phyloP scores from a whole-genome alignment of 2,888 invertebrate genomes.

The Xanthostigma xanthostigma region DNA sequence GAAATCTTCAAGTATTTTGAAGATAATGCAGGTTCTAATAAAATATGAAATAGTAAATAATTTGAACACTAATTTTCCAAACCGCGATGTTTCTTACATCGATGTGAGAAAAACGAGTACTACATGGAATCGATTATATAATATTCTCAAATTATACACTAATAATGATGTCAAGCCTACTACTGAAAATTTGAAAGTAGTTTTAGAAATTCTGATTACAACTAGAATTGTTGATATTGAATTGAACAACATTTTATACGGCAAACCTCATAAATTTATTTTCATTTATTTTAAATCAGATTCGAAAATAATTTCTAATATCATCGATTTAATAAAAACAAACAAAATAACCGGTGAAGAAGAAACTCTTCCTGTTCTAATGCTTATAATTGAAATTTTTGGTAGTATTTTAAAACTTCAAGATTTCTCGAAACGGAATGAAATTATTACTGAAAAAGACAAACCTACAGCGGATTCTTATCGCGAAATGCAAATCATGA shows the following conservation, averaged over 20 bases:
- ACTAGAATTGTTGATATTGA: not conserved
- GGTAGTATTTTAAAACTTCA: not conserved
- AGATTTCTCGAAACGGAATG: not conserved
- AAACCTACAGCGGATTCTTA: no score
- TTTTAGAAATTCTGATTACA: not conserved
- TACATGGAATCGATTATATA: not conserved
- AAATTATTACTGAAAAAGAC: no score
- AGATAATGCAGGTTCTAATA: not conserved
- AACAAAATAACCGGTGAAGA: slow-evolving; percentile 1
- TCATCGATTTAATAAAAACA: slow-evolving; percentile 1
- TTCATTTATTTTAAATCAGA: not conserved
- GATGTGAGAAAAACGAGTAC: not conserved
- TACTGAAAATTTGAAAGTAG: no score
- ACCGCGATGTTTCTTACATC: not conserved
- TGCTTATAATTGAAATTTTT: slow-evolving; percentile 3
- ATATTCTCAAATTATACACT: not conserved
- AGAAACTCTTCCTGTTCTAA: slow-evolving; percentile 2
- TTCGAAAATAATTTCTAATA: not conserved
- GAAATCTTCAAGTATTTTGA: not conserved
- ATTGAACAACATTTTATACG: not conserved
- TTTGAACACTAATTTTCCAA: not conserved
- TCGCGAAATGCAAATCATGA: not conserved
- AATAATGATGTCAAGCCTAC: not conserved
- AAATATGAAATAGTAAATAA: not conserved
- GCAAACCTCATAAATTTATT: not conserved